Base-by-base conservation (phyloP, 1,140 invertebrate species). In the Teleopsis dalmanni region DNA sequence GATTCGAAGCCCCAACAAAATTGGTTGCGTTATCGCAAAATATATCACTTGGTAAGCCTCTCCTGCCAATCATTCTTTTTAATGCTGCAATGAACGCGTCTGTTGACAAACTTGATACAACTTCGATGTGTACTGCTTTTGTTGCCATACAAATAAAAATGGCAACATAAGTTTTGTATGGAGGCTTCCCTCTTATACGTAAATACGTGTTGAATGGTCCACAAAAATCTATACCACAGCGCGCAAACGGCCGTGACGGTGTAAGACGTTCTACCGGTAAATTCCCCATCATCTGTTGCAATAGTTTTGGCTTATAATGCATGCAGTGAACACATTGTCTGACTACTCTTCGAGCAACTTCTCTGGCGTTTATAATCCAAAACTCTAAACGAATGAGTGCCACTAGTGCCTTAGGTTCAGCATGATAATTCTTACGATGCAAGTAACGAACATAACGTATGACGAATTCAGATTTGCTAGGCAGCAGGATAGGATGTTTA, bases 21-120 rank as follows among this genome's bases (percentile, higher is more conserved):
- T 52, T 63, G 4, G 58, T 65, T n/a, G 57, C 58, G 52, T 60
- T 65, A 43, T 71, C 70, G 18, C 51, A 60, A 25, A 54, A 60
- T 46, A 26, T 53, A 10, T 38, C 34, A 22, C 47, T 22, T 9
- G 48, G 54, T 14, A 52, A 21, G 40, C 62, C 52, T 23, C 52
- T 43, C 31, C 65, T 42, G 2, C 58, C 46, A 25, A 68, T 46
- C 37, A 72, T 66, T 16, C 62, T 33, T 48, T 55, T 55, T 3
- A 69, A 48, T 8, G 55, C 55, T 14, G 41, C 34, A 3, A 72
- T 21, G 47, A 63, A 71, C 14, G 41, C 48, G 3, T 56, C 52
- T 13, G 59, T 58, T 19, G 47, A 51, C 4, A 69, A 44, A 29
- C 56, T 54, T 16, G 34, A 44, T 9, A 62, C 56, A 2, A 59